Evolutionary conservation across 35 echinoderm and acorn worm genomes (phyloP), one percentile per base, ranked within the genome.

Genomic region (Acanthaster planci): DNA sequence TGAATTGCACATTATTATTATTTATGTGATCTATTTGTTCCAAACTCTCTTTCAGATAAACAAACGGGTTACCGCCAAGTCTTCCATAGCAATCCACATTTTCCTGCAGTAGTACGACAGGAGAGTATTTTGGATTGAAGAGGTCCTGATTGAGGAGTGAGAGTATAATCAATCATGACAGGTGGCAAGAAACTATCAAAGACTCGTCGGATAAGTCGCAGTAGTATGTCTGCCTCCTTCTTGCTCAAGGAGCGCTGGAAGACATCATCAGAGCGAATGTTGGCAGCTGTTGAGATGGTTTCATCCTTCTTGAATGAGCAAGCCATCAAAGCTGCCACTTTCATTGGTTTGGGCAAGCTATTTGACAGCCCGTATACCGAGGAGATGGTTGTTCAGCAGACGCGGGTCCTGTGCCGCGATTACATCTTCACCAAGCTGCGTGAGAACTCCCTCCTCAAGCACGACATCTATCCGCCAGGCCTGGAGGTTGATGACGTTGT

Each of bases 401-500:
- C 79, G 2, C 82, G 68, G n/a, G 80, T 89, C 15, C 32, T 89
- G 16, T 89, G 87, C 52, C 27, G 87, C 7, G 87, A 89, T 67
- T 89, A 83, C 38, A 60, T 76, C 50, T 89, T 83, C 51, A 32
- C 55, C 0, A 89, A 84, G 44, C 52, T 89, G 7, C 82, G 53
- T 77, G 77, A 89, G 29, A 51, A 77, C 51, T 83, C 81, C 37
- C 80, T 89, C 16, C 60, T 89, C 12, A 40, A 59, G 8, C 15
- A 79, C 16, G 67, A 89, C 47, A 89, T 89, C 34, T 89, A 89
- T 36, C 51, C 53, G 4, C 54, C 51, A 0, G 81, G 35, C 18
- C 27, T 58, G 30, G 52, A 59, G 36, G 81, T 18, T 10, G 36
- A 36, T 4, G 81, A 83, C 19, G 55, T 58, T 31, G 81, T 58